A percentile compares a stretch with the other conserved stretches of the same genome.
phyloP scores from a whole-genome alignment of 2,113 vertebrate species.

The Tachysurus vachellii region DNA sequence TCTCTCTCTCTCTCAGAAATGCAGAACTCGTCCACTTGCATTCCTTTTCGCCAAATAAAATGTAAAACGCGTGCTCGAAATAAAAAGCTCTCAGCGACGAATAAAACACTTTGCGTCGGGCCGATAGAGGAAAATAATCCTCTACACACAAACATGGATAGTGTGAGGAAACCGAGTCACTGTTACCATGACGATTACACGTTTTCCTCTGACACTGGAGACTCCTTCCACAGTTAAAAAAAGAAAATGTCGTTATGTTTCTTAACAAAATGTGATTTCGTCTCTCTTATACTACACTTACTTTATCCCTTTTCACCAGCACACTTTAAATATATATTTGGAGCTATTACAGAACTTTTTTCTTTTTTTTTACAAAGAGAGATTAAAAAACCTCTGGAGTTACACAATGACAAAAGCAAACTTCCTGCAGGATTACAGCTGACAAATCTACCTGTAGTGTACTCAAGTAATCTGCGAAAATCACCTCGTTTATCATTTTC shows the following conservation, averaged over 20 bases:
- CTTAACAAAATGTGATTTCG: too few relatives aligned
- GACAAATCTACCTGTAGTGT: constrained; percentile 1
- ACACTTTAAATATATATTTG: not conserved
- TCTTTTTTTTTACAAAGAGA: not conserved
- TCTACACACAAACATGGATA: too few relatives aligned
- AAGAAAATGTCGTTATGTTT: too few relatives aligned
- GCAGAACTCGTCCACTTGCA: not conserved
- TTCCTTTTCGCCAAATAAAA: not conserved
- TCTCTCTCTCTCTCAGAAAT: not conserved
- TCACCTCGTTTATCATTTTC: constrained; percentile 14
- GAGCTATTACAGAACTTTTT: too few relatives aligned
- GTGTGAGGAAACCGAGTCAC: not conserved
- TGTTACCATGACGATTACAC: not conserved
- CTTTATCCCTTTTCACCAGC: not conserved
- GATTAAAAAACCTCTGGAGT: not conserved
- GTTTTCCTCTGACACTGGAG: not conserved
- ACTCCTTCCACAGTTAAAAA: not conserved
- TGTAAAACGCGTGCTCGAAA: not conserved
- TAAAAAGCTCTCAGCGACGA: not conserved
- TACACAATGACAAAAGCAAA: not conserved
- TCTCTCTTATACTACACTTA: too few relatives aligned
- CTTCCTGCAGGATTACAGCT: not conserved
- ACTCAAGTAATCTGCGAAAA: constrained; percentile 9
- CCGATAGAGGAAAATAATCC: not conserved
- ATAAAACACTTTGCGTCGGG: not conserved